Base-by-base conservation (phyloP, 1,140 invertebrate genomes). In the Neodiprion pinetum region DNA sequence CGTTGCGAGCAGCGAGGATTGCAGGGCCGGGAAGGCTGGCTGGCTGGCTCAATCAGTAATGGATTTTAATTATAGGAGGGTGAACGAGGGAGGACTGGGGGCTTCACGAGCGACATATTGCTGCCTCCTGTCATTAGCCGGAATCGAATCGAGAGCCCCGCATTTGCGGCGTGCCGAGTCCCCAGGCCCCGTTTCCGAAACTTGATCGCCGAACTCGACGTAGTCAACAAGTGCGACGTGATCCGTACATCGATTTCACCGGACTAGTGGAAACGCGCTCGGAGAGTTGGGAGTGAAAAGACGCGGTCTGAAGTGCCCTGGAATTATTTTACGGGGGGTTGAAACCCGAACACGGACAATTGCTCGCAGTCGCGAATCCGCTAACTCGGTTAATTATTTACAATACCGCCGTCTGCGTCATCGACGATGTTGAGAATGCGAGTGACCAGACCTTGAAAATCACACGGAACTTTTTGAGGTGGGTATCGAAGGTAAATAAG, bases 401-500 rank as follows among this genome's bases (percentile, higher is more conserved):
- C 28, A 40, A 40, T 3, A 40, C 28, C 28, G 5, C 5, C 28
- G 2, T 40, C 2, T 40, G 28, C 1, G 28, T 40, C 28, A 40
- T 40, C 28, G 2, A 3, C 28, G 21, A 70, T 47, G 50, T 69
- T 11, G 50, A 48, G 61, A 14, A 23, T 47, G 47, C 23, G 67
- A 77, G 61, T 68, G 23, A 72, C 66, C 40, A 21, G 28, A 40
- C 28, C 28, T 40, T 74, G 72, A 67, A 66, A 70, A 61, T 71
- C 73, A 48, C 65, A 72, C 72, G 79, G 80, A 80, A 70, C 28
- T 40, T 40, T 40, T 40, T 5, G 28, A 40, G 28, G 1, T 40
- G 5, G 53, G 1, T 65, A 65, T 10, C 67, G 47, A 76, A 73
- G 72, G 72, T 67, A 79, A 80, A 76, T 80, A 80, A 40, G 11